Evolutionary conservation across 2,888 invertebrate species (phyloP).

Genomic region (Harmothoe impar): DNA sequence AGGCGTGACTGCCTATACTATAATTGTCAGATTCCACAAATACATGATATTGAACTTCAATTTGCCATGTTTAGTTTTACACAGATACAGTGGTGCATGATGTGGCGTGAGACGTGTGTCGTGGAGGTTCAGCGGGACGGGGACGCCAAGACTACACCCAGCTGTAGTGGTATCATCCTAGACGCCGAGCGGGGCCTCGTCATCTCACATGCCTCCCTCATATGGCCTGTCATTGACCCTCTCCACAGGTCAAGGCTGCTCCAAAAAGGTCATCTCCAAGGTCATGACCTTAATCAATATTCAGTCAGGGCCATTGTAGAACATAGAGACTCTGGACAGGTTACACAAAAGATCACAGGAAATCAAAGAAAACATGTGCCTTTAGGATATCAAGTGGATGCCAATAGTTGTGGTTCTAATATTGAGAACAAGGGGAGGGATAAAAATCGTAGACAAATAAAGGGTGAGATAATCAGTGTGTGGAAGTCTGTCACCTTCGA

Average conservation of each 20-base stretch:
- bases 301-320: not conserved
- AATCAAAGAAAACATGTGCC: not conserved
- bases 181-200: slow-evolving; percentile 62
- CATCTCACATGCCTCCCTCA: slow-evolving; percentile 65
- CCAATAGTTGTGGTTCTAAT: not conserved
- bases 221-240: slow-evolving; percentile 58
- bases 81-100: not conserved
- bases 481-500: slow-evolving; percentile 63
- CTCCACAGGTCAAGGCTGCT: slow-evolving; percentile 17
- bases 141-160: not conserved
- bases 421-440: not conserved
- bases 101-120: slow-evolving; percentile 33
- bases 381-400: not conserved
- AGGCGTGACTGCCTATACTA: no score
- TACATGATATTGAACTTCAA: no score
- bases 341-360: not conserved
- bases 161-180: slow-evolving; percentile 68
- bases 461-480: not conserved
- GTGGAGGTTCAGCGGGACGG: not conserved
- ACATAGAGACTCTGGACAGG: no score
- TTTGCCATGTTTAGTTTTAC: not conserved
- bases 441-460: not conserved
- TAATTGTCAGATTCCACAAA: no score
- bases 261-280: not conserved
- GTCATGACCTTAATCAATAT: not conserved